Percentiles rank a stretch among this genome's conserved stretches.
Evolutionary conservation across 2,797 vertebrate genomes (phyloP).

Genomic region (Chaenodraco wilsoni): DNA sequence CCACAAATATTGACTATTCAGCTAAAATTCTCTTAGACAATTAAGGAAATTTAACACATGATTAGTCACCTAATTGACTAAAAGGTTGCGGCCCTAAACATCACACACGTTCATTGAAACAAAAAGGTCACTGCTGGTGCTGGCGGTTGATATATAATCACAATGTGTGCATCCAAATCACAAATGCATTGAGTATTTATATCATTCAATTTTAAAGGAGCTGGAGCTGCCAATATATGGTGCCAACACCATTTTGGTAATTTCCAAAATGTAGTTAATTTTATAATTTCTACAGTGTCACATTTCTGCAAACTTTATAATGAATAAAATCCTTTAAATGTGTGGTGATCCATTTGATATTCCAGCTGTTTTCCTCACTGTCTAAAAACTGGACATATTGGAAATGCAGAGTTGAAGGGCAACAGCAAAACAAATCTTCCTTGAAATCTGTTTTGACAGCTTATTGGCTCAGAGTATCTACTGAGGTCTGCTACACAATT

Average conservation of each 20-base stretch:
- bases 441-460: constrained; percentile 59
- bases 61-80: constrained; percentile 37
- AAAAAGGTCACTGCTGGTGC: background rate
- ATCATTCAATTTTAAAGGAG: background rate
- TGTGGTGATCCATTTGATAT: constrained; percentile 19
- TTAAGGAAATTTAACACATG: constrained; percentile 14
- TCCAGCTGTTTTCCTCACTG: constrained; percentile 23
- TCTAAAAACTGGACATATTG: constrained; percentile 27
- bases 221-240: background rate
- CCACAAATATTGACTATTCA: constrained; percentile 45
- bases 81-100: constrained; percentile 28
- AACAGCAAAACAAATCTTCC: constrained; percentile 52
- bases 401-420: constrained; percentile 29
- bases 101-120: constrained; percentile 3
- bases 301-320: background rate
- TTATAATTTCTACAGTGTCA: background rate
- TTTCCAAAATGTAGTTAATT: constrained; percentile 1
- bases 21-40: background rate
- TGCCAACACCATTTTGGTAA: background rate
- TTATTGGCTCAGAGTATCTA: constrained; percentile 36
- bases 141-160: background rate
- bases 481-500: constrained; percentile 16
- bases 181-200: background rate
- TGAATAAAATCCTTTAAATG: background rate
- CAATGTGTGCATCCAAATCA: background rate